Conservation (phyloP, 2,888 invertebrate genomes). For the Cephus pulcher region DNA sequence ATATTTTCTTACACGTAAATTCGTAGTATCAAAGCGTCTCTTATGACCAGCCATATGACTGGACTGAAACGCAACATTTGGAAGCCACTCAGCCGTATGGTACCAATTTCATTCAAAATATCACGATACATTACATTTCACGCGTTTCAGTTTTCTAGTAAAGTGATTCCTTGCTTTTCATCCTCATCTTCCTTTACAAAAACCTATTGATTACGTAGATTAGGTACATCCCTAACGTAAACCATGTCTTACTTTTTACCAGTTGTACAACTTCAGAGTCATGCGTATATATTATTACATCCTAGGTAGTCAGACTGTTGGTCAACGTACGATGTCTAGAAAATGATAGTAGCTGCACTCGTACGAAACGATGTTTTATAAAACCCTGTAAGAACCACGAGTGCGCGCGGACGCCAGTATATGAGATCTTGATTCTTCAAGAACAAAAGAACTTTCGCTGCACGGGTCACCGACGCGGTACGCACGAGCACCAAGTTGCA, state of each 20-base stretch:
- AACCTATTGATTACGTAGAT: not conserved
- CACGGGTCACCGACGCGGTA: conserved; percentile 49
- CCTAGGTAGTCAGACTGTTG: too few relatives aligned
- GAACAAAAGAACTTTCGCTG: conserved; percentile 61
- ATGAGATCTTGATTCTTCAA: conserved; percentile 49
- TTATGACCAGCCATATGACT: not conserved
- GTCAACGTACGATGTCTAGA: not conserved
- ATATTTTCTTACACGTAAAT: conserved; percentile 47
- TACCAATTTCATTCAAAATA: not conserved
- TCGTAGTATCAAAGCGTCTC: conserved; percentile 32
- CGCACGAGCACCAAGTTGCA: not conserved
- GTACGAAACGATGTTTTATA: not conserved
- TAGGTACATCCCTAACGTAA: not conserved
- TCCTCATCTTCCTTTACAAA: not conserved
- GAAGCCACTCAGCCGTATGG: not conserved
- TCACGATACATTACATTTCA: not conserved
- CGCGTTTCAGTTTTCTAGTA: not conserved
- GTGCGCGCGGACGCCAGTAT: conserved; percentile 34
- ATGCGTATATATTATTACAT: not conserved
- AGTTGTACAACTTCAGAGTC: not conserved
- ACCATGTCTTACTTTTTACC: not conserved
- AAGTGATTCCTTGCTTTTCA: too few relatives aligned
- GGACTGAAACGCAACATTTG: not conserved
- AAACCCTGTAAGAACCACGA: not conserved
- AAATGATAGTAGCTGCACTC: not conserved